Percentiles rank a stretch among this genome's conserved stretches.
Conservation (phyloP, 2,797 vertebrate genomes). For the Pteropus rufus region DNA sequence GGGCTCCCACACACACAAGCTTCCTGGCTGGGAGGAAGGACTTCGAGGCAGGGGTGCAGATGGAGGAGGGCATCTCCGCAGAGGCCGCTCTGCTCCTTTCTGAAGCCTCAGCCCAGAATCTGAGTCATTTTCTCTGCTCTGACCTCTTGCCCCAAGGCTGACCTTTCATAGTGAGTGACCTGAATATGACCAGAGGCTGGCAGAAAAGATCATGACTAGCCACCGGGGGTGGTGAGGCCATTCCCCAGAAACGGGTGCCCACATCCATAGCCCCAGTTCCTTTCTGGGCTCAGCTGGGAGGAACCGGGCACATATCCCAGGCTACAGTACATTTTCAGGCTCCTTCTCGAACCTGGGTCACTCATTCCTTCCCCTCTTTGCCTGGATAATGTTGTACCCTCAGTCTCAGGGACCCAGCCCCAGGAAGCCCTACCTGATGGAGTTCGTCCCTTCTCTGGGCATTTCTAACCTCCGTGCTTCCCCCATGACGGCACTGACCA, state of each 20-base stretch:
- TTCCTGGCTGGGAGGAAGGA: too few relatives aligned
- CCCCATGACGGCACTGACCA: neutral
- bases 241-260: neutral
- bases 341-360: neutral
- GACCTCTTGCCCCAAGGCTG: neutral
- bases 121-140: neutral
- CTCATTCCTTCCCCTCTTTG: neutral
- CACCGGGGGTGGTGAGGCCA: neutral
- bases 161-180: neutral
- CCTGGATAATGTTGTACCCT: neutral
- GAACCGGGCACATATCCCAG: neutral
- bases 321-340: neutral
- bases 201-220: neutral
- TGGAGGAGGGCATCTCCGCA: too few relatives aligned
- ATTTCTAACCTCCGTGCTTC: neutral
- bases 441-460: neutral
- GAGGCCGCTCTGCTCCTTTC: neutral
- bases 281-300: neutral
- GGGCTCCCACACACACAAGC: neutral
- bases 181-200: neutral
- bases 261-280: neutral
- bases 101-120: neutral
- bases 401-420: neutral
- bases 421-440: neutral
- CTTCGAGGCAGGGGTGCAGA: neutral